Evolutionary conservation across 2,113 vertebrate genomes (phyloP).

Genomic region (Gallinago paraguaiae): DNA sequence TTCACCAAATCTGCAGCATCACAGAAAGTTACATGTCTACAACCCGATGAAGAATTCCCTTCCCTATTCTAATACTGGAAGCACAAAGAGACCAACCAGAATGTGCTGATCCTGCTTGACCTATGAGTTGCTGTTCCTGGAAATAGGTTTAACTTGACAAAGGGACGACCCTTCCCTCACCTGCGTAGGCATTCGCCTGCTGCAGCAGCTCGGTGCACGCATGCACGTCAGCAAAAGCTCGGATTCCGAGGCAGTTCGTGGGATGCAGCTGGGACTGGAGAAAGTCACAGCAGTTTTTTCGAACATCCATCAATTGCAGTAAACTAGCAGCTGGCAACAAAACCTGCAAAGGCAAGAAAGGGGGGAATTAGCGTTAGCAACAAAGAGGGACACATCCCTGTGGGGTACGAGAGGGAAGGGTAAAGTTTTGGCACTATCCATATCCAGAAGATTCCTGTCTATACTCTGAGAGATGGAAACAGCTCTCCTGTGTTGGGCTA

Average conservation of each 20-base stretch:
- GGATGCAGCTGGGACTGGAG: slow-evolving; percentile 94
- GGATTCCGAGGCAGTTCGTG: slow-evolving; percentile 94
- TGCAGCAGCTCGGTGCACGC: slow-evolving; percentile 88
- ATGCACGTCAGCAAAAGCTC: slow-evolving; percentile 94
- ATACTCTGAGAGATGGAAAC: neutral
- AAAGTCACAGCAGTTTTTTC: slow-evolving; percentile 94
- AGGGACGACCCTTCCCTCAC: slow-evolving; percentile 64
- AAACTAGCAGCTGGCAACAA: slow-evolving; percentile 92
- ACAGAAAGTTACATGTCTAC: neutral
- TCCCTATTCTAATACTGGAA: neutral
- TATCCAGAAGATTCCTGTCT: neutral
- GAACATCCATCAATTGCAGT: slow-evolving; percentile 93
- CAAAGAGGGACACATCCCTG: neutral
- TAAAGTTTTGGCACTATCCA: neutral
- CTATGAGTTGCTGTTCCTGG: accelerated
- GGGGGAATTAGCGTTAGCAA: neutral
- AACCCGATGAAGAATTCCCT: neutral
- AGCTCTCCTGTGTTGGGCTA: neutral
- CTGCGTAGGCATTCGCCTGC: slow-evolving; percentile 90
- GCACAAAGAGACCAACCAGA: neutral
- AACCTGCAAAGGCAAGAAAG: slow-evolving; percentile 76
- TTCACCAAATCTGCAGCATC: neutral
- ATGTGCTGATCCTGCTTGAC: accelerated
- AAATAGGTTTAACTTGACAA: neutral
- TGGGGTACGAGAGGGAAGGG: neutral